Base-by-base conservation (phyloP, 2,888 invertebrate species). In the Tineola bisselliella region DNA sequence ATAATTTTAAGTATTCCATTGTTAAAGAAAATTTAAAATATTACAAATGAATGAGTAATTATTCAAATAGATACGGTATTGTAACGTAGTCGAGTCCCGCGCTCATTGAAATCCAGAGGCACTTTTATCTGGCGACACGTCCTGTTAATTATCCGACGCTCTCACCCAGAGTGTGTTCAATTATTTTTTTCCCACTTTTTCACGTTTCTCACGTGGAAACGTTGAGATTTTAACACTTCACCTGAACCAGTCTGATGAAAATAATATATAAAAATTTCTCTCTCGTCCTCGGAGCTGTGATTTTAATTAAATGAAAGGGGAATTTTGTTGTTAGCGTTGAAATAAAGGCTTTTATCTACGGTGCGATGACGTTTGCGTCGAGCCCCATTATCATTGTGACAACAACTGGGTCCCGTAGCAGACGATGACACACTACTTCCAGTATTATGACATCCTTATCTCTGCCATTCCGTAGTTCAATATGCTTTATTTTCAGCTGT, bases 221-320 rank as follows among this genome's bases (percentile, higher is more conserved):
- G 86, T 78, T 77, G 86, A 84, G 83, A 81, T 86, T 86, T 86
- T 84, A 83, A 81, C 83, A 84, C 84, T 84, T 79, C 81, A 86
- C 81, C 79, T 81, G 82, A 75, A 77, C 77, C 76, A 73, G 80
- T 76, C 78, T 79, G 76, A 72, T 59, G 76, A 76, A 71, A 80
- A 82, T 62, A 79, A 77, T 77, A 75, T 74, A 71, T 69, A 65
- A 68, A 67, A 64, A 63, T 78, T 76, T 78, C 75, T 74, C 77
- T 77, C 74, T 68, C 71, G 70, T 71, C 70, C 72, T 70, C 73
- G 70, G 69, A 70, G 76, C 48, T 19, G 61, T 52, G 72, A 74
- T 79, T 82, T 83, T 82, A 84, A 84, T 84, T 83, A 81, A 83
- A 81, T 76, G 76, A 77, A 76, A 76, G 76, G 74, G 70, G 73